Base-by-base conservation (phyloP, 2,888 invertebrate genomes). In the Ormyrus nitidulus region DNA sequence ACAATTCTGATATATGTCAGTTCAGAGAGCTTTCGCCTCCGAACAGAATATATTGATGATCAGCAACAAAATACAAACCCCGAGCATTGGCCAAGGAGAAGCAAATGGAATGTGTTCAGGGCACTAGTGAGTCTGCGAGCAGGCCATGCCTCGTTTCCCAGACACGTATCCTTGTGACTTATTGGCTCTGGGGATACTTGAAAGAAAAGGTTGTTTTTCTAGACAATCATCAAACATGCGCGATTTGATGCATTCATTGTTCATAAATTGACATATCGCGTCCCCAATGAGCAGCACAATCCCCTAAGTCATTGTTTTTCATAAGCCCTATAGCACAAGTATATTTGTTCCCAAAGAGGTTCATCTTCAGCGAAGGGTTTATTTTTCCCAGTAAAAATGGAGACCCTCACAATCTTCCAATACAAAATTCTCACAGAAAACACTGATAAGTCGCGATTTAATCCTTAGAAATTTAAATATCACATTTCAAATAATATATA, bases 41-140 rank as follows among this genome's bases (percentile, higher is more conserved):
- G 78, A 80, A 69, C 77, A 19, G 80, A 80, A 80, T 78, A 86
- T 86, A 87, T 87, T 86, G 86, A 85, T 87, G 87, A 87, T 87
- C 87, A 87, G 87, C 87, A 87, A 86, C 87, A 87, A 85, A 87
- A 87, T 87, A 87, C 87, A 87, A 87, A 87, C 87, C 87, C 87
- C 87, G 87, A 87, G 86, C 86, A 86, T 86, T 87, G 87, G 87
- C 87, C 87, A 86, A 87, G 86, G 87, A 86, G 87, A 86, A 87
- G 87, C 86, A 86, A 87, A 87, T 86, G 87, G 87, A 86, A 86
- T 87, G 86, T 86, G 87, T 86, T 86, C 86, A 87, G 87, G 86
- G 87, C 87, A 86, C 87, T 87, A 87, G 87, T 87, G 87, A 86
- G 87, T 87, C 86, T 86, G 87, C 87, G 86, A 87, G 87, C 86